Percentiles rank a stretch among this genome's conserved stretches.
These are phyloP conservation scores for Anisognathus igniventris DNA, from an alignment of 2,797 vertebrate genomes.

Conservation along the genomic window DNA sequence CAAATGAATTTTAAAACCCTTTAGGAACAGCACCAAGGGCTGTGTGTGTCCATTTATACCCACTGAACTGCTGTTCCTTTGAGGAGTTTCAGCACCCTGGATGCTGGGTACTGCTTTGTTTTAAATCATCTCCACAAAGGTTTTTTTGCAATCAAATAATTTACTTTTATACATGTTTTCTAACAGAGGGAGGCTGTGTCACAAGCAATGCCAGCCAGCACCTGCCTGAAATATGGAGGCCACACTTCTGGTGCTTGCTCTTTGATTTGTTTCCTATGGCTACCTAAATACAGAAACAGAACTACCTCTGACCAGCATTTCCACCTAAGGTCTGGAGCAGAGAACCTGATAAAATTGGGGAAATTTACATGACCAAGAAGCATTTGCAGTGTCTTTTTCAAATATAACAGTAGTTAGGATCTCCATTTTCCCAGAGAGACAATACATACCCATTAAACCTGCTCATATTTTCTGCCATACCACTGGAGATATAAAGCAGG, in stretches of 20 bases:
- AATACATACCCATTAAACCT: not conserved
- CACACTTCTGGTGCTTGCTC: not conserved
- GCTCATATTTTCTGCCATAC: not conserved
- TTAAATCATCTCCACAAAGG: not conserved
- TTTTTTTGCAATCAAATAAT: not conserved
- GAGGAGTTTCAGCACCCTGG: not conserved
- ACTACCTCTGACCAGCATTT: constrained; percentile 22
- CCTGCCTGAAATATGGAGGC: not conserved
- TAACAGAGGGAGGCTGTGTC: not conserved
- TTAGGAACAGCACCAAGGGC: not conserved
- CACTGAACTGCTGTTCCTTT: not conserved
- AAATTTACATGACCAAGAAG: not conserved
- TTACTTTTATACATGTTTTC: not conserved
- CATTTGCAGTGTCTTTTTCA: not conserved
- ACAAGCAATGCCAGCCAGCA: not conserved
- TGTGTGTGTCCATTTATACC: not conserved
- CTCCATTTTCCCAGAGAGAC: not conserved
- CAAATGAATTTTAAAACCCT: not conserved
- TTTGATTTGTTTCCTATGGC: constrained; percentile 13
- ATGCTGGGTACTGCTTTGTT: not conserved
- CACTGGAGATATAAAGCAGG: not conserved
- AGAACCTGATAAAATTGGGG: constrained; percentile 22
- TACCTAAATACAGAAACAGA: constrained; percentile 26
- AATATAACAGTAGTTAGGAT: not conserved
- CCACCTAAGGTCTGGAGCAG: constrained; percentile 42